These are phyloP conservation scores for Gadus macrocephalus DNA, from an alignment of 2,113 vertebrate genomes.

Conservation along the genomic window DNA sequence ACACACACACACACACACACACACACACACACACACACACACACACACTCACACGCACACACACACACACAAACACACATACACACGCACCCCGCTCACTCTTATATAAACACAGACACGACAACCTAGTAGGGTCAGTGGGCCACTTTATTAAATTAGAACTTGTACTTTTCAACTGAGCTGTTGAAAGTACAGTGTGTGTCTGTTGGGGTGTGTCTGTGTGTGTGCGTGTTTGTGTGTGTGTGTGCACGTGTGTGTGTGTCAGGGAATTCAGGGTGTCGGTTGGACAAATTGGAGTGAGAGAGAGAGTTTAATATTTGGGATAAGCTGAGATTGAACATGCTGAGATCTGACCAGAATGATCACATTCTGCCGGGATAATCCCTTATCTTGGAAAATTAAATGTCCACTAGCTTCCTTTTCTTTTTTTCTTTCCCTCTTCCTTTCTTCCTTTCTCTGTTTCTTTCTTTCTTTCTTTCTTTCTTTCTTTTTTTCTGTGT, in stretches of 20 bases:
- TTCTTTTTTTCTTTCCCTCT: constrained; percentile 24
- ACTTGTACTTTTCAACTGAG: constrained; percentile 16
- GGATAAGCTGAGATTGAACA: constrained; percentile 70
- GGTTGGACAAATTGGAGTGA: constrained; percentile 46
- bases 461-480: constrained; percentile 29
- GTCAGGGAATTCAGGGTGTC: constrained; percentile 25
- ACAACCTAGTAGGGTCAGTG: constrained; percentile 37
- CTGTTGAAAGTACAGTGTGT: background rate
- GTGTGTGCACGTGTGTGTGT: constrained; percentile 31
- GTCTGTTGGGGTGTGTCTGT: too few species aligned
- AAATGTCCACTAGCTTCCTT: constrained; percentile 55
- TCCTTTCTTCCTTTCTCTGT: background rate
- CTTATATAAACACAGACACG: background rate
- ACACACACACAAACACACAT: background rate
- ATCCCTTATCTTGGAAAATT: constrained; percentile 70
- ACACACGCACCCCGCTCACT: constrained; percentile 5
- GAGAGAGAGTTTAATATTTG: constrained; percentile 66
- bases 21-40: constrained; percentile 11
- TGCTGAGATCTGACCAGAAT: constrained; percentile 62
- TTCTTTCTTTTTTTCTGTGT: constrained; percentile 17
- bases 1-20: background rate
- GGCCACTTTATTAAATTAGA: constrained; percentile 62
- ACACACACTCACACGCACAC: constrained; percentile 5
- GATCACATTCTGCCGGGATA: constrained; percentile 66
- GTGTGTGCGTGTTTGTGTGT: constrained; percentile 16